phyloP scores from a whole-genome alignment of 1,140 invertebrate species.

The Drosophila bocqueti region DNA sequence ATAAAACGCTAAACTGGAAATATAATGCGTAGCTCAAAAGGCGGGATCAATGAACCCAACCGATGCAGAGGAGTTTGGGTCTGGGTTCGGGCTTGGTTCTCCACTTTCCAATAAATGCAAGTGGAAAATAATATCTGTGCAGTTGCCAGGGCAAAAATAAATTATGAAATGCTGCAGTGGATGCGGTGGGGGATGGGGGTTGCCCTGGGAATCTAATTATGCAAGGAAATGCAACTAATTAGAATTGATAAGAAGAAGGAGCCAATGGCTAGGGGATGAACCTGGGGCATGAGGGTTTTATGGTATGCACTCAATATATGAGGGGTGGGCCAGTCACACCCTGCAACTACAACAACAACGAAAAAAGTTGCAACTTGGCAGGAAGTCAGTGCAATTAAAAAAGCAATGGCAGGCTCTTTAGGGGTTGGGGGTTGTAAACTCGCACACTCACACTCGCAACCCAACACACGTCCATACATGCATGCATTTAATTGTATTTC shows the following conservation, averaged over 20 bases:
- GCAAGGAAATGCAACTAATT: constrained; percentile 78
- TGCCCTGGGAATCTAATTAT: constrained; percentile 69
- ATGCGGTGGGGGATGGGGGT: constrained; percentile 4
- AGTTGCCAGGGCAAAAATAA: constrained; percentile 54
- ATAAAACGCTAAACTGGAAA: constrained; percentile 80
- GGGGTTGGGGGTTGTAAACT: constrained; percentile 75
- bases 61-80: constrained; percentile 51
- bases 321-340: constrained; percentile 45
- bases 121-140: constrained; percentile 35
- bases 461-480: constrained; percentile 24
- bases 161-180: constrained; percentile 46
- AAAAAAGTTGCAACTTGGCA: constrained; percentile 75
- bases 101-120: constrained; percentile 55
- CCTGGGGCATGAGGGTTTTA: constrained; percentile 3
- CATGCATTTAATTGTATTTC: constrained; percentile 53
- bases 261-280: constrained; percentile 11
- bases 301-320: constrained; percentile 14
- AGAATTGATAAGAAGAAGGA: constrained; percentile 64
- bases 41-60: constrained; percentile 74
- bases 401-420: constrained; percentile 63
- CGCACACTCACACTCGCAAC: constrained; percentile 33
- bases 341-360: constrained; percentile 21
- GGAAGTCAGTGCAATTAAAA: constrained; percentile 84
- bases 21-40: constrained; percentile 77
- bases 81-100: constrained; percentile 51